A percentile compares a stretch with the other conserved stretches of the same genome.
Conservation (phyloP, 2,888 invertebrate genomes). For the Diplolepis rosae region DNA sequence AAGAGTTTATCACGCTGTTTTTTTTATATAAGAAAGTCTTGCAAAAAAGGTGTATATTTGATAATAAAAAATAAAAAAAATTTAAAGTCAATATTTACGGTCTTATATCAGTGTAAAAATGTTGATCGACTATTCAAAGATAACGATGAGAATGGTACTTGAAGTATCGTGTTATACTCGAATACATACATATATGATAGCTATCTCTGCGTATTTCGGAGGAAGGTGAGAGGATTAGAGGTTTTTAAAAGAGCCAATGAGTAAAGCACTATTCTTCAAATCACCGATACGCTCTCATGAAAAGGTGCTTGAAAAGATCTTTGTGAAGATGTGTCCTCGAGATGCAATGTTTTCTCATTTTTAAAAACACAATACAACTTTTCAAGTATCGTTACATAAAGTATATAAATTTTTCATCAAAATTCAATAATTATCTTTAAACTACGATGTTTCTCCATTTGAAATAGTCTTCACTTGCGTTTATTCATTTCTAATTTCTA, state of each 20-base stretch:
- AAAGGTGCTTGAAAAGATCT: not conserved
- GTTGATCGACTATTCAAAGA: slow-evolving; percentile 36
- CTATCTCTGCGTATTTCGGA: not conserved
- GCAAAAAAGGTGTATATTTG: no score
- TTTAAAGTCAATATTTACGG: not conserved
- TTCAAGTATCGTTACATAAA: no score
- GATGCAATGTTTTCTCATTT: not conserved
- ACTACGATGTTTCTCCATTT: no score
- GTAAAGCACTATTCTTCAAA: not conserved
- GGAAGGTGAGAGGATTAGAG: not conserved
- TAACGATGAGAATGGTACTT: slow-evolving; percentile 23
- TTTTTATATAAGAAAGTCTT: no score
- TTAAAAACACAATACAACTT: no score
- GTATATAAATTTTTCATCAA: no score
- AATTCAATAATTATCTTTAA: no score
- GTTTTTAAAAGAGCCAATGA: not conserved
- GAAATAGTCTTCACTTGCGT: no score
- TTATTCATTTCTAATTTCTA: no score
- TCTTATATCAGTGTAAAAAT: slow-evolving; percentile 13
- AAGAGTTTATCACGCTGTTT: no score
- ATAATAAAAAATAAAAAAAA: no score
- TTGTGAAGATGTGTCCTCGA: not conserved
- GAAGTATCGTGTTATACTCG: not conserved
- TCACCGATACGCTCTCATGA: slow-evolving; percentile 4
- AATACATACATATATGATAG: slow-evolving; percentile 14